Percentiles rank a stretch among this genome's conserved stretches.
Conservation (phyloP, 2,113 vertebrate species). For the Synodontis membranacea region DNA sequence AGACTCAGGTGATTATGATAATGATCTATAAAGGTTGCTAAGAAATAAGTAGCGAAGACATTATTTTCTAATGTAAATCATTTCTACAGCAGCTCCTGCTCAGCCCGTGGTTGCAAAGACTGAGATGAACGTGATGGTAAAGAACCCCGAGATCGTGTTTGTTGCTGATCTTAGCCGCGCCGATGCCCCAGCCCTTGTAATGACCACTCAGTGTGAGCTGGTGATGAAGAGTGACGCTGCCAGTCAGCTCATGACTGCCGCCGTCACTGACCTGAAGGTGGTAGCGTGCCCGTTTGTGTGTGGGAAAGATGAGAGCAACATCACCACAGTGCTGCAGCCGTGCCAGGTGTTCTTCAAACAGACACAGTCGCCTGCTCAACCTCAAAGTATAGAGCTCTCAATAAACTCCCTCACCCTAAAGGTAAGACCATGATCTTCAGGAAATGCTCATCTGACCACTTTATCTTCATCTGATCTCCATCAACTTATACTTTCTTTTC, state of each 20-base stretch:
- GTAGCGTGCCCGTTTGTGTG: slow-evolving; percentile 90
- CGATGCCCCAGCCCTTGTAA: slow-evolving; percentile 87
- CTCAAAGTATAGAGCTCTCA: slow-evolving; percentile 82
- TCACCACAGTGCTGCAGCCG: slow-evolving; percentile 90
- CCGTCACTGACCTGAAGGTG: slow-evolving; percentile 86
- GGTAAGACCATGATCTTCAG: slow-evolving; percentile 60
- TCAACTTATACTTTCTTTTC: neutral
- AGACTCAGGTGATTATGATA: slow-evolving; percentile 72
- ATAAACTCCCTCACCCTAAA: slow-evolving; percentile 87
- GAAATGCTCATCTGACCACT: neutral
- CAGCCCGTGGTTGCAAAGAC: slow-evolving; percentile 72
- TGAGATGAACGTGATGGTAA: slow-evolving; percentile 84
- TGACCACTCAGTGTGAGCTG: slow-evolving; percentile 89
- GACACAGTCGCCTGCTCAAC: slow-evolving; percentile 68
- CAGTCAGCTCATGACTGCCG: slow-evolving; percentile 78
- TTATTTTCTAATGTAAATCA: neutral
- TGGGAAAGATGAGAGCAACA: slow-evolving; percentile 77
- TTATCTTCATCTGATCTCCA: neutral
- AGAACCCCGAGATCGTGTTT: slow-evolving; percentile 94
- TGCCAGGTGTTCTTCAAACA: slow-evolving; percentile 88
- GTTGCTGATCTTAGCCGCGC: slow-evolving; percentile 92
- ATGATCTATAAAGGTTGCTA: neutral
- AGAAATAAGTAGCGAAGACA: too few species aligned
- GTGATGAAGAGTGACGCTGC: slow-evolving; percentile 76
- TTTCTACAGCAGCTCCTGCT: slow-evolving; percentile 58